Conservation (phyloP, 2,888 invertebrate species). For the Lobophora halterata region DNA sequence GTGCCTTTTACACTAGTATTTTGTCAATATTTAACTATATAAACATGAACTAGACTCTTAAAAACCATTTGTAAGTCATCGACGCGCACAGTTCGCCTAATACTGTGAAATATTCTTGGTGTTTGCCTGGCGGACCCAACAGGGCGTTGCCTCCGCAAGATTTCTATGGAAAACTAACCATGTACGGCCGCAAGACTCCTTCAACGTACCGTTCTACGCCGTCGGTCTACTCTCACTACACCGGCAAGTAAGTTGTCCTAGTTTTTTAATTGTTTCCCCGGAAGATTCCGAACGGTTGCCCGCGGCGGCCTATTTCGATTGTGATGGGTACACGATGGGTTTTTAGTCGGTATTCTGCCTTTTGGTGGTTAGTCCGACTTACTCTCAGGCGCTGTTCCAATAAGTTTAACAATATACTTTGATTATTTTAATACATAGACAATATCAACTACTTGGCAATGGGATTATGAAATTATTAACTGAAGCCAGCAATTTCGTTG, state of each 20-base stretch:
- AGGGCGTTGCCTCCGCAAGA: slow-evolving; percentile 39
- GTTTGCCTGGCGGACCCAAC: slow-evolving; percentile 1
- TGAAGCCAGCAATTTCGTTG: too few relatives aligned
- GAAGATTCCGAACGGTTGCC: too few relatives aligned
- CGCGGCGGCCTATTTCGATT: too few relatives aligned
- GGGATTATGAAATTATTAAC: too few relatives aligned
- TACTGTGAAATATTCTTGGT: slow-evolving; percentile 1
- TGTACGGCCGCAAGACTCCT: slow-evolving; percentile 90
- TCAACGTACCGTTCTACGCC: slow-evolving; percentile 91
- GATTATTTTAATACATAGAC: too few relatives aligned
- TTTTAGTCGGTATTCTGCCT: too few relatives aligned
- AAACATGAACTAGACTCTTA: slow-evolving; percentile 13
- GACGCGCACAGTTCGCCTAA: background rate
- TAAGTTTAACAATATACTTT: too few relatives aligned
- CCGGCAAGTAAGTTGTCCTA: slow-evolving; percentile 79
- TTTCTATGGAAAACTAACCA: slow-evolving; percentile 37
- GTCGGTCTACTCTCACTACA: slow-evolving; percentile 93
- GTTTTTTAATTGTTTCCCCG: background rate
- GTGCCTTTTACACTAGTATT: too few relatives aligned
- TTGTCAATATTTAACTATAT: background rate
- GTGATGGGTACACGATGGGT: too few relatives aligned
- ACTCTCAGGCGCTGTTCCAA: too few relatives aligned
- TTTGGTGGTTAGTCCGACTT: too few relatives aligned
- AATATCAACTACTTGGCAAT: too few relatives aligned
- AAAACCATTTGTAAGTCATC: slow-evolving; percentile 1